phyloP scores from a whole-genome alignment of 2,888 invertebrate species.

The Plebejus melissa region DNA sequence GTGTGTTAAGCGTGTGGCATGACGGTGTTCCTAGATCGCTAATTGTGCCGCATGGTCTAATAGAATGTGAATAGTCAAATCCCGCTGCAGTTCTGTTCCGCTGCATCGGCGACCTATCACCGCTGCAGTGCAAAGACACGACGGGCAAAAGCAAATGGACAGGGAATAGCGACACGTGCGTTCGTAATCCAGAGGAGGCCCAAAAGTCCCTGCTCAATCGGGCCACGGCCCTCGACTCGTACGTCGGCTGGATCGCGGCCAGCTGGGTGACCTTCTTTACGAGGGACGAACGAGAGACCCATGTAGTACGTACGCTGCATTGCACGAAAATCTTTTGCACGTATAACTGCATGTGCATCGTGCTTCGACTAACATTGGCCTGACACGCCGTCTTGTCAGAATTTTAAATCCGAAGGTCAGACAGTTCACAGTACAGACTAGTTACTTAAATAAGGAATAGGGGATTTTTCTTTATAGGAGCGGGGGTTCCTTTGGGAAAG shows the following conservation, averaged over 20 bases:
- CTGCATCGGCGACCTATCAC: slow-evolving; percentile 73
- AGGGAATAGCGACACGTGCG: slow-evolving; percentile 52
- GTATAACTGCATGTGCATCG: slow-evolving; percentile 33
- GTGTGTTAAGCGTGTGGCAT: slow-evolving; percentile 44
- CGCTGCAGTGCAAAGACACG: slow-evolving; percentile 57
- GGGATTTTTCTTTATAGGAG: too few species aligned
- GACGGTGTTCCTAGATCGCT: slow-evolving; percentile 33
- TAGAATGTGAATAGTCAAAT: slow-evolving; percentile 42
- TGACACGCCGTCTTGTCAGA: neutral
- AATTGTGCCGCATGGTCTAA: slow-evolving; percentile 37
- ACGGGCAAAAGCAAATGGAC: slow-evolving; percentile 45
- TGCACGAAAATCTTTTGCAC: slow-evolving; percentile 29
- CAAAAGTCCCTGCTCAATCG: slow-evolving; percentile 59
- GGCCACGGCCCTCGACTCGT: slow-evolving; percentile 67
- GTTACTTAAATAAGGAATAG: neutral
- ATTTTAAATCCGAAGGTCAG: neutral
- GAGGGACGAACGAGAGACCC: slow-evolving; percentile 57
- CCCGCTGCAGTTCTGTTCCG: slow-evolving; percentile 68
- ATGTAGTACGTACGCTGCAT: slow-evolving; percentile 59
- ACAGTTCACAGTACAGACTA: neutral
- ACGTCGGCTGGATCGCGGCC: slow-evolving; percentile 69
- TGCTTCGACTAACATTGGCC: slow-evolving; percentile 29
- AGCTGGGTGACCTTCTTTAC: slow-evolving; percentile 70
- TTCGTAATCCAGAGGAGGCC: slow-evolving; percentile 55
- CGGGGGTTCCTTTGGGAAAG: too few species aligned